These are phyloP conservation scores for Tachina fera DNA, from an alignment of 2,888 invertebrate genomes.

Conservation along the genomic window DNA sequence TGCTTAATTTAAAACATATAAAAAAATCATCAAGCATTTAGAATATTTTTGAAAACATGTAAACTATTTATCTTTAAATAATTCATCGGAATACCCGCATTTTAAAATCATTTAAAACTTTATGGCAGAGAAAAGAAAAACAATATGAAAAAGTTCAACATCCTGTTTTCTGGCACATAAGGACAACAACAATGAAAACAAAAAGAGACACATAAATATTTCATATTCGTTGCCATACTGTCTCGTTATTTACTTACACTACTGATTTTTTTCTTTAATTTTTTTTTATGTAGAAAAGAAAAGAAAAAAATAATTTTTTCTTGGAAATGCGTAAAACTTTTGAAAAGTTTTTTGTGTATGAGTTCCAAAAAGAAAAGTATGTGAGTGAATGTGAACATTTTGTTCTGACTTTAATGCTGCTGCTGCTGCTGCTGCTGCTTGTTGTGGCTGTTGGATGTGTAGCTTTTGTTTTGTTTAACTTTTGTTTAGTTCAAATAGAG, in stretches of 20 bases:
- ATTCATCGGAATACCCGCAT: background rate
- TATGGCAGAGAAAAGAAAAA: background rate
- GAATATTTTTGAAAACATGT: background rate
- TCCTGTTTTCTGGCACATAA: conserved; percentile 21
- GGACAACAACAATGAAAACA: background rate
- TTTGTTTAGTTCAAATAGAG: conserved; percentile 39
- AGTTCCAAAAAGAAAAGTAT: background rate
- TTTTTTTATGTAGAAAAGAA: background rate
- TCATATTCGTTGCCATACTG: conserved; percentile 47
- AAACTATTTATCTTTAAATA: background rate
- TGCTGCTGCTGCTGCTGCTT: conserved; percentile 16
- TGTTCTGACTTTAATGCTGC: background rate
- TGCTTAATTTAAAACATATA: background rate
- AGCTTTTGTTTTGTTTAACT: conserved; percentile 37
- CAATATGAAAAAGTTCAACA: background rate
- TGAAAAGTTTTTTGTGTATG: conserved; percentile 20
- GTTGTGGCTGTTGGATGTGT: background rate
- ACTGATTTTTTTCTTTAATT: background rate
- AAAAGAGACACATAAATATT: conserved; percentile 16
- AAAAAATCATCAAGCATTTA: background rate
- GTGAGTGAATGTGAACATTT: background rate
- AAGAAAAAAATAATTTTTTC: conserved; percentile 37
- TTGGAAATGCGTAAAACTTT: conserved; percentile 55
- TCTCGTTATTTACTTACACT: conserved; percentile 41
- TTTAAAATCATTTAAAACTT: conserved; percentile 26